Base-by-base conservation (phyloP, 2,113 vertebrate species). In the Scortum barcoo region DNA sequence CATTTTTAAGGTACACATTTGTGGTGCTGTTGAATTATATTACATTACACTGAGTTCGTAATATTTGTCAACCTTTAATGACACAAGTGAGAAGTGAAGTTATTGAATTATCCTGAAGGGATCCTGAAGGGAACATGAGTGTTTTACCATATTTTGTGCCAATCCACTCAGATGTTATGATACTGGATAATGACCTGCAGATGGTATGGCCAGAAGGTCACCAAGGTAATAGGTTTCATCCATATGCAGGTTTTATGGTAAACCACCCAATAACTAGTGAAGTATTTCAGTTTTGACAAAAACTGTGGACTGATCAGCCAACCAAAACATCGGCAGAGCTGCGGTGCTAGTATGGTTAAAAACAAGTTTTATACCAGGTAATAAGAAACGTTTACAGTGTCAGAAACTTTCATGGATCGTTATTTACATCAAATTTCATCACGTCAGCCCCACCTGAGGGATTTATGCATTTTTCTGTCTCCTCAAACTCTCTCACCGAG, bases 341-440 rank as follows among this genome's bases (percentile, higher is more conserved):
- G 30, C 6, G 5, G 5, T 48, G 13, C 19, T 10, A 13, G 50
- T 0, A 1, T 5, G 7, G 5, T 33, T 50, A 24, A 20, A 65
- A 20, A 54, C 42, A 0, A 57, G 46, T 26, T 54, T 33, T 33
- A 26, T 11, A 8, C 5, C 16, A 72, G 6, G 8, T 42, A 24
- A 53, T 22, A 16, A 8, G 26, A n/a, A 3, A 14, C 46, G 22
- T 66, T 71, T 53, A 69, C 57, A 26, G 38, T 17, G 46, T 53
- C 44, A 62, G 60, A 72, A 62, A 73, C n/a, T 11, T 72, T 63
- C 33, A 38, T 28, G 19, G 26, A 48, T 44, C 33, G 30, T 46
- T 61, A 26, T 81, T 76, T 70, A 50, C 26, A 69, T 50, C 13
- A 26, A n/a, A 13, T 16, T 3, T 74, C 12, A 36, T 80, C 61